Evolutionary conservation across 2,113 vertebrate genomes (phyloP).

Genomic region (Rana temporaria): DNA sequence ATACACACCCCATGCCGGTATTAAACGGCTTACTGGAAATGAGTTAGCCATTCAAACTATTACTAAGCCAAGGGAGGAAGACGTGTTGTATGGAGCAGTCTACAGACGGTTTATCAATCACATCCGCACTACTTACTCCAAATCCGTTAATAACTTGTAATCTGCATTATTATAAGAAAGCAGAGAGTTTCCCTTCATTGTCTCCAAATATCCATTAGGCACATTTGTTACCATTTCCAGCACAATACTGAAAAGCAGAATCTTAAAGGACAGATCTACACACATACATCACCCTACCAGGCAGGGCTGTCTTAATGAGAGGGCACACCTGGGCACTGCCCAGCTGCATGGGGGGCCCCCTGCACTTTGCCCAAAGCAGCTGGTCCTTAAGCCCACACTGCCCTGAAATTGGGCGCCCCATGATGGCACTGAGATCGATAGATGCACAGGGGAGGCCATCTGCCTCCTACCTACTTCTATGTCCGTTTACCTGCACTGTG

Average conservation of each 20-base stretch:
- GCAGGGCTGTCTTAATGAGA: too few species aligned
- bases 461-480: too few species aligned
- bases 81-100: too few species aligned
- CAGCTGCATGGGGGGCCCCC: too few species aligned
- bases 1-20: neutral
- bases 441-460: too few species aligned
- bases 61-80: neutral
- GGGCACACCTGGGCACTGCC: too few species aligned
- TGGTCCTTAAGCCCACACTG: too few species aligned
- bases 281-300: neutral
- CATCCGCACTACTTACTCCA: neutral
- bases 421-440: too few species aligned
- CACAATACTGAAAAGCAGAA: neutral
- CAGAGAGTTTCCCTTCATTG: neutral
- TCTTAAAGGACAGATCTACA: neutral
- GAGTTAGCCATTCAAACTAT: neutral
- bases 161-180: neutral
- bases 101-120: neutral
- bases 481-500: too few species aligned
- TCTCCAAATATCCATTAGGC: slow-evolving; percentile 9
- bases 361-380: too few species aligned
- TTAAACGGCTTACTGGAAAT: neutral
- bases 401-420: too few species aligned
- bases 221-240: neutral
- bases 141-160: slow-evolving; percentile 28